Conservation (phyloP, 2,113 vertebrate genomes). For the Ptilorrhoa leucosticta region DNA sequence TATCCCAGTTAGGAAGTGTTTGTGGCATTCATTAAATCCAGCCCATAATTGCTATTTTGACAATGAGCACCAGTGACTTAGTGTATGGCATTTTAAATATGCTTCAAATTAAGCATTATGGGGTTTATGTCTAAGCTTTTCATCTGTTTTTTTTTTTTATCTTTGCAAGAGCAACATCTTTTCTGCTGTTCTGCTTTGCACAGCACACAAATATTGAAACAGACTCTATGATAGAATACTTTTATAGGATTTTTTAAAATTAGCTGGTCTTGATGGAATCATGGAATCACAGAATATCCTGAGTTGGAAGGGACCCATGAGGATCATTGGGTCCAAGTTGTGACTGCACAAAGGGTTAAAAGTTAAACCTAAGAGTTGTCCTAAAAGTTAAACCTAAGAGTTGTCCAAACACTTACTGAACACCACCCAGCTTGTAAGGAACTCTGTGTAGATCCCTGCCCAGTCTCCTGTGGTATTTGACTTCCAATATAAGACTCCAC, state of each 20-base stretch:
- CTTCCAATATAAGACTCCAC: not conserved
- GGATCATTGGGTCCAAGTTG: not conserved
- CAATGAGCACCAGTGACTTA: not conserved
- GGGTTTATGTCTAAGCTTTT: not conserved
- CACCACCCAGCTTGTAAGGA: not conserved
- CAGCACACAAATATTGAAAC: not conserved
- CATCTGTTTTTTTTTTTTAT: not conserved
- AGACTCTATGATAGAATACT: not conserved
- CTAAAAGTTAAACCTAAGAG: not conserved
- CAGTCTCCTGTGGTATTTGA: not conserved
- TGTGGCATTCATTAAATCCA: conserved; percentile 4
- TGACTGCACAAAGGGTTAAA: not conserved
- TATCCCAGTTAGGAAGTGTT: not conserved
- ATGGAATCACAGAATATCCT: not conserved
- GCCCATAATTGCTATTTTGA: not conserved
- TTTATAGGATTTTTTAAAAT: not conserved
- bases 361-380: not conserved
- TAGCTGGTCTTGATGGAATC: not conserved
- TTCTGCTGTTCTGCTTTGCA: not conserved
- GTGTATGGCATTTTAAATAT: not conserved
- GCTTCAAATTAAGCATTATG: not conserved
- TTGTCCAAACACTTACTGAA: not conserved
- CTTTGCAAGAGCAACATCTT: not conserved
- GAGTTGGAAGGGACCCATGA: not conserved
- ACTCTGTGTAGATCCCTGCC: not conserved